Conservation (phyloP, 2,797 vertebrate genomes). For the Serranus cabrilla region DNA sequence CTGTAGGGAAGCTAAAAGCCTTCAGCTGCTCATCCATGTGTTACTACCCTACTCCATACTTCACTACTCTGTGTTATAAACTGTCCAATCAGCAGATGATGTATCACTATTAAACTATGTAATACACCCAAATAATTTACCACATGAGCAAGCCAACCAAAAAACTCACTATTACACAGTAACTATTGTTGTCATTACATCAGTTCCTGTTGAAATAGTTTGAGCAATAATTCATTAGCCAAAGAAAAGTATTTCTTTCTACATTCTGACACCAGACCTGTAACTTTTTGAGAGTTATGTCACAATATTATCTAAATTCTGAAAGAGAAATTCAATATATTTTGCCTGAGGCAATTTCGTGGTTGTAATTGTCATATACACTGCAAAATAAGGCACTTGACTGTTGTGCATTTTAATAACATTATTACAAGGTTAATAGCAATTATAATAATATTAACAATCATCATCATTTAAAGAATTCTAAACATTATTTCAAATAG, state of each 20-base stretch:
- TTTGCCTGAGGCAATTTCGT: not conserved
- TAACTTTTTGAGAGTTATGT: not conserved
- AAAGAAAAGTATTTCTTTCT: not conserved
- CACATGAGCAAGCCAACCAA: not conserved
- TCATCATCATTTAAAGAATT: too few relatives aligned
- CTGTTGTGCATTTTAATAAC: not conserved
- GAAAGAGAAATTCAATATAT: not conserved
- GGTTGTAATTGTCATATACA: not conserved
- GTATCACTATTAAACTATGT: not conserved
- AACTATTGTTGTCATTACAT: not conserved
- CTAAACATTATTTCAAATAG: not conserved
- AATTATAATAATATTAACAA: too few relatives aligned
- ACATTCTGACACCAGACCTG: not conserved
- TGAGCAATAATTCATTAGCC: not conserved
- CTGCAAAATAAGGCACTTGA: not conserved
- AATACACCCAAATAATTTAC: not conserved
- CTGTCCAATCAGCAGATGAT: slow-evolving; percentile 12
- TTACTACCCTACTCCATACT: not conserved
- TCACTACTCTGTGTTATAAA: not conserved
- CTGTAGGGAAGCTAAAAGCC: not conserved
- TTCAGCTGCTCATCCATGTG: not conserved
- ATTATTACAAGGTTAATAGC: too few relatives aligned
- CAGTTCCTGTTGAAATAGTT: slow-evolving; percentile 1
- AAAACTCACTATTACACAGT: not conserved
- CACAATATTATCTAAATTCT: not conserved